These are phyloP conservation scores for Amia ocellicauda DNA, from an alignment of 2,113 vertebrate genomes.

Conservation along the genomic window DNA sequence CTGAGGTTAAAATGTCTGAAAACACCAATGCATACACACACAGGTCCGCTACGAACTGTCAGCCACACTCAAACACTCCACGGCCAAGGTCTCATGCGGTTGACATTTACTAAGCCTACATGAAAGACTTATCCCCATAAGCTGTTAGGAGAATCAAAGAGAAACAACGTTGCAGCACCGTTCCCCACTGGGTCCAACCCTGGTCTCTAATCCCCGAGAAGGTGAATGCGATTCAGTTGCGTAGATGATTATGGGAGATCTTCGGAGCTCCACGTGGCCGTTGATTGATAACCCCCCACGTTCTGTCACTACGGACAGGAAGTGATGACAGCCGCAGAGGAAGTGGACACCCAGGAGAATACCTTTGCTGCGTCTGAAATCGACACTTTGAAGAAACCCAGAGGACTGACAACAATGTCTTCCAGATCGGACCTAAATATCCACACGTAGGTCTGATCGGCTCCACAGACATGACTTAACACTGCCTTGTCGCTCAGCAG, in stretches of 20 bases:
- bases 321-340: slow-evolving; percentile 61
- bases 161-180: neutral
- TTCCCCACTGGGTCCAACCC: neutral
- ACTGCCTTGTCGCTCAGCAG: no score
- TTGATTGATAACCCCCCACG: slow-evolving; percentile 47
- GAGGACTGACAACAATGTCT: slow-evolving; percentile 29
- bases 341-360: slow-evolving; percentile 53
- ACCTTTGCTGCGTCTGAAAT: slow-evolving; percentile 21
- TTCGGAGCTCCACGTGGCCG: slow-evolving; percentile 2
- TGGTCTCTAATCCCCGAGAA: neutral
- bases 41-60: no score
- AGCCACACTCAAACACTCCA: neutral
- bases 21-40: no score
- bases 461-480: no score
- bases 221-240: neutral
- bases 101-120: neutral
- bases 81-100: no score
- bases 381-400: slow-evolving; percentile 29
- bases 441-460: no score
- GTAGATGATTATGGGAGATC: slow-evolving; percentile 1
- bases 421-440: no score
- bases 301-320: slow-evolving; percentile 63
- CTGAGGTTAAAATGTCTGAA: no score
- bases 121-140: slow-evolving; percentile 3
- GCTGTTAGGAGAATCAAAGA: neutral